These are phyloP conservation scores for Diabrotica balteata DNA, from an alignment of 2,888 invertebrate species.

Conservation along the genomic window DNA sequence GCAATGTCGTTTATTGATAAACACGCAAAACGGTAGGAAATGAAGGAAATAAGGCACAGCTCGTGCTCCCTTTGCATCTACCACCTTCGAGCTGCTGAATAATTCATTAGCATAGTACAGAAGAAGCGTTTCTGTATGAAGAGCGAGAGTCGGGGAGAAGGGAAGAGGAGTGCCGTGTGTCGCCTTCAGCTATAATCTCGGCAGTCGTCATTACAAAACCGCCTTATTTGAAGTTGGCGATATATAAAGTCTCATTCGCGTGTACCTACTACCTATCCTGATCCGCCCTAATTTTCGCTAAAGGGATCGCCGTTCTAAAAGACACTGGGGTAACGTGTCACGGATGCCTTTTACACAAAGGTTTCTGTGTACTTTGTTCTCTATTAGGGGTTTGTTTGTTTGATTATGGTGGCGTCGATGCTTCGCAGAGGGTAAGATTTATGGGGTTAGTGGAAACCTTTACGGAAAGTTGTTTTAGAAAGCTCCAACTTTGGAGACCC, in stretches of 20 bases:
- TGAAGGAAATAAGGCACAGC: not conserved
- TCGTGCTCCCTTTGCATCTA: not conserved
- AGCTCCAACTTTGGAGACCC: no score
- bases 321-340: constrained; percentile 6
- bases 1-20: not conserved
- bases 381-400: constrained; percentile 1
- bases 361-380: not conserved
- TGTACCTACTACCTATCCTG: not conserved
- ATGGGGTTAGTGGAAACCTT: no score
- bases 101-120: constrained; percentile 7
- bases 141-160: no score
- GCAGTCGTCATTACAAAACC: constrained; percentile 9
- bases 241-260: not conserved
- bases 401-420: no score
- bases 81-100: constrained; percentile 1
- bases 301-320: constrained; percentile 10
- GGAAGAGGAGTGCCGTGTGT: not conserved
- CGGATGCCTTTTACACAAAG: constrained; percentile 14
- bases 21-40: not conserved
- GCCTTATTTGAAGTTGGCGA: constrained; percentile 10
- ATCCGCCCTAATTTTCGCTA: constrained; percentile 9
- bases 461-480: no score
- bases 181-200: constrained; percentile 16
- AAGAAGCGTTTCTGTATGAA: not conserved
- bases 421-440: no score